Conservation (phyloP, 2,113 vertebrate genomes). For the Geococcyx californianus region DNA sequence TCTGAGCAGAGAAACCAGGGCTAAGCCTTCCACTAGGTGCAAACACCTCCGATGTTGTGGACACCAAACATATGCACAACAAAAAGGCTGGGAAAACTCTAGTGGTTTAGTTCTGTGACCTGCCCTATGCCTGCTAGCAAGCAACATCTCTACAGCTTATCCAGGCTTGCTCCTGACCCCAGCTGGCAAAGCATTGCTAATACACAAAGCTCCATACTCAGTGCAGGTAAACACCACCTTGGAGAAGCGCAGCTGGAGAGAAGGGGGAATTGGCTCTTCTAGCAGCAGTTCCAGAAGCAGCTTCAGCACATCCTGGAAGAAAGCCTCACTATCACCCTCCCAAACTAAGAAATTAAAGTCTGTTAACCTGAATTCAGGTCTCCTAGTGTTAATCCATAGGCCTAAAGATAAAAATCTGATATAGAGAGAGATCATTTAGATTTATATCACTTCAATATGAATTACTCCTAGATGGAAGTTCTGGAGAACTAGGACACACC, state of each 20-base stretch:
- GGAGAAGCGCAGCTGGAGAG: background rate
- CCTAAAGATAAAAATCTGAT: background rate
- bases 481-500: background rate
- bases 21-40: rapidly evolving
- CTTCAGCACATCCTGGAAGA: background rate
- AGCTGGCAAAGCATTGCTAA: background rate
- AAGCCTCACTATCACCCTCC: background rate
- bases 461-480: background rate
- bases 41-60: background rate
- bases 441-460: background rate
- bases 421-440: background rate
- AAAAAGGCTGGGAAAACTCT: background rate
- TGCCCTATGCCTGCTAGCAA: background rate
- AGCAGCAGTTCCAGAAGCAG: background rate
- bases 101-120: background rate
- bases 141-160: background rate
- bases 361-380: background rate
- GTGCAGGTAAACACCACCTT: background rate
- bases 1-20: background rate
- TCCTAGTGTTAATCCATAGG: background rate
- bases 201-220: background rate
- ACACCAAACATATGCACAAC: background rate
- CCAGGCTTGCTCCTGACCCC: background rate
- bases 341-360: background rate
- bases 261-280: background rate